Percentiles rank a stretch among this genome's conserved stretches.
phyloP scores from a whole-genome alignment of 2,797 vertebrate species.

The Melopsittacus undulatus region DNA sequence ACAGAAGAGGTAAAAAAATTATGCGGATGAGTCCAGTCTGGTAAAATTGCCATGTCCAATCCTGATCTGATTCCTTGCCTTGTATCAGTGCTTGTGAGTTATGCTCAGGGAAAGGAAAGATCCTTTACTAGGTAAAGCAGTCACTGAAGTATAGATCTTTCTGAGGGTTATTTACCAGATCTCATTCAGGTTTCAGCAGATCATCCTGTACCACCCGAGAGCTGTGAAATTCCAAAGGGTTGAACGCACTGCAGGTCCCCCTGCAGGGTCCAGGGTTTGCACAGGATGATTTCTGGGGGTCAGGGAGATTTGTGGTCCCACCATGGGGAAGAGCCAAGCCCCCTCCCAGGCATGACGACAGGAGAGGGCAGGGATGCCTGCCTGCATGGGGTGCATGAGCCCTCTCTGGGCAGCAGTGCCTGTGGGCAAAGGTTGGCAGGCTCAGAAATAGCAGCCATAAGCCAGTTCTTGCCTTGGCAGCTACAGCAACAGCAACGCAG shows the following conservation, averaged over 20 bases:
- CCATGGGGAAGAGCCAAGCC: not conserved
- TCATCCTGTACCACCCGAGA: not conserved
- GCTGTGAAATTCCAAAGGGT: not conserved
- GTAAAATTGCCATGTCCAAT: not conserved
- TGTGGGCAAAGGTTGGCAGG: not conserved
- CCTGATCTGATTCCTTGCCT: not conserved
- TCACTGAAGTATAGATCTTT: not conserved
- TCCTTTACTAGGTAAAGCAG: not conserved
- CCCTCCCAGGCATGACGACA: not conserved
- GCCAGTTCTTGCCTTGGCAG: not conserved
- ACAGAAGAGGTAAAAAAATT: not conserved
- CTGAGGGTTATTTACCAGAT: not conserved
- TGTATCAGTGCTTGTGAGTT: not conserved
- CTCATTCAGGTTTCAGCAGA: not conserved
- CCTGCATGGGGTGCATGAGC: accelerated
- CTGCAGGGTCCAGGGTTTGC: not conserved
- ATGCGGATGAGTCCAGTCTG: not conserved
- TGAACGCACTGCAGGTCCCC: not conserved
- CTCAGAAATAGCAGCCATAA: not conserved
- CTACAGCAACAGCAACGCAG: not conserved
- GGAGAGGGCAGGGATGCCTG: not conserved
- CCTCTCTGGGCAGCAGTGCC: accelerated
- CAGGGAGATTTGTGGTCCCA: accelerated
- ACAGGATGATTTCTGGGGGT: not conserved
- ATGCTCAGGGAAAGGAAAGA: not conserved